Evolutionary conservation across 1,140 invertebrate genomes (phyloP), one percentile per base, ranked within the genome.

Genomic region (Drosophila bifasciata): DNA sequence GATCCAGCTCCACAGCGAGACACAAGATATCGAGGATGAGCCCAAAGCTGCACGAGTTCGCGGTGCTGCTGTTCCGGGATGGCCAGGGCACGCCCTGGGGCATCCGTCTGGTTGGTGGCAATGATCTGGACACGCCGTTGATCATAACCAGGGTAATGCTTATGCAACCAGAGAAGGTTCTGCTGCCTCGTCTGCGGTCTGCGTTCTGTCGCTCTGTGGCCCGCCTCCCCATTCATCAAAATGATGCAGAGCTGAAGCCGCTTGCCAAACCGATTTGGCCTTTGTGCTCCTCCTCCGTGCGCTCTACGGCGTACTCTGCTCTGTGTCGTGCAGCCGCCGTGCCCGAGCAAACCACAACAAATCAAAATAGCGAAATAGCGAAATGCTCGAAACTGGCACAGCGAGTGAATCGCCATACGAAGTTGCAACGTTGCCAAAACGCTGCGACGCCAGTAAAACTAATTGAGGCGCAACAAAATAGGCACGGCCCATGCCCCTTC

Each of bases 91-190:
- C 95, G 76, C 95, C 96, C 75, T 99, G 97, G 97, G 97, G 97
- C 49, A 96, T 98, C 83, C 94, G 97, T 73, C 93, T 98, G 61
- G 96, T 97, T 69, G 97, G 97, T 76, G 97, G 97, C 67, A 94
- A 95, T 69, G 97, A 98, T 94, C 94, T 98, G 77, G 95, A 95
- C 77, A 95, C 96, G n/a, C 96, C 97, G 56, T 94, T 99, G 79
- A 95, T 97, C 90, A 95, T 99, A 90, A 97, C 97, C 77, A 96
- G 96, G 95, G 97, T 98, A 76, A 28, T 11, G 32, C 41, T 86
- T 90, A 88, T 86, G 74, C 78, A 86, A 86, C 58, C 36, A 64
- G 68, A 85, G 59, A 59, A 70, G 72, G 36, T 25, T 46, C 32
- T 44, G 52, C 59, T 61, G 52, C 41, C 32, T 8, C 49, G 23